Evolutionary conservation across 2,797 vertebrate genomes (phyloP).

Genomic region (Coregonus ussuriensis): DNA sequence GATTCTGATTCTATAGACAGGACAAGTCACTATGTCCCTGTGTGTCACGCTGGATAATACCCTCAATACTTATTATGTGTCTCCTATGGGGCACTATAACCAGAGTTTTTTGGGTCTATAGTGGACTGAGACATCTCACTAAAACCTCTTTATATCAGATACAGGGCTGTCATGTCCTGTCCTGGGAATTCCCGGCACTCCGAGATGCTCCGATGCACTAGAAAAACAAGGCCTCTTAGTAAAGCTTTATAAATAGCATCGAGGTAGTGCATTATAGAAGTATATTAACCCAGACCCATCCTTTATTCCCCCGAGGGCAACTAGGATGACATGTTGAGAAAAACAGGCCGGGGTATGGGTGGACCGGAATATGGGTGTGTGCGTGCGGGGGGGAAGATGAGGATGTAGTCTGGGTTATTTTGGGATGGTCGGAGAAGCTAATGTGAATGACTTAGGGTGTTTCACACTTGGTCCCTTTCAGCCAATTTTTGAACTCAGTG

Average conservation of each 20-base stretch:
- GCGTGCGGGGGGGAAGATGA: too few species aligned
- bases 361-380: too few species aligned
- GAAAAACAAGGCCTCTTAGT: slow-evolving; percentile 15
- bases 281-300: slow-evolving; percentile 52
- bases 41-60: too few species aligned
- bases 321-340: slow-evolving; percentile 76
- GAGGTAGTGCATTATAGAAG: slow-evolving; percentile 60
- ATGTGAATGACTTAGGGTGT: slow-evolving; percentile 57
- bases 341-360: slow-evolving; percentile 45
- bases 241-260: slow-evolving; percentile 46
- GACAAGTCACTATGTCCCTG: too few species aligned
- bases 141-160: background rate
- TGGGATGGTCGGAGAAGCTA: slow-evolving; percentile 77
- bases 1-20: too few species aligned
- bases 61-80: too few species aligned
- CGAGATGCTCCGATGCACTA: too few species aligned
- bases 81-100: too few species aligned
- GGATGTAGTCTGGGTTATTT: slow-evolving; percentile 67
- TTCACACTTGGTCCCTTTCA: too few species aligned
- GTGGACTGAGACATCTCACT: too few species aligned
- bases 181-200: background rate
- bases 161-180: background rate
- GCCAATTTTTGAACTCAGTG: too few species aligned
- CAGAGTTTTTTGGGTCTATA: too few species aligned
- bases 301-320: slow-evolving; percentile 40